Evolutionary conservation across 2,797 vertebrate species (phyloP).

Genomic region (Lerista edwardsae): DNA sequence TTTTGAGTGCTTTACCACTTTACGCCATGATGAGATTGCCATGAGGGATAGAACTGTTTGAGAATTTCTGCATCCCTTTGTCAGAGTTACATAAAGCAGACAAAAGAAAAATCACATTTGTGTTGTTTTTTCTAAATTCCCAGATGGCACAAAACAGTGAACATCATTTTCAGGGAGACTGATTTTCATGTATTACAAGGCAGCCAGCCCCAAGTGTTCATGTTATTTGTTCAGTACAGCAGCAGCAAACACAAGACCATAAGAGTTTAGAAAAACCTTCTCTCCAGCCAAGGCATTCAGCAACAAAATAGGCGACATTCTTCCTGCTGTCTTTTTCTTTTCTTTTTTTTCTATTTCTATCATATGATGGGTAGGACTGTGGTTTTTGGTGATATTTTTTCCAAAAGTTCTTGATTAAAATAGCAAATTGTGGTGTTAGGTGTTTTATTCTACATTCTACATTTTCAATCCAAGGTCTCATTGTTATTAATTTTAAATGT

Average conservation of each 20-base stretch:
- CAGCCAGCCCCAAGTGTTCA: slow-evolving; percentile 41
- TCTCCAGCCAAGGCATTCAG: slow-evolving; percentile 11
- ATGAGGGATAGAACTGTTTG: slow-evolving; percentile 41
- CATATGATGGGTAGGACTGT: too few relatives aligned
- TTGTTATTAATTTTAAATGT: too few relatives aligned
- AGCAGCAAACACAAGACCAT: slow-evolving; percentile 4
- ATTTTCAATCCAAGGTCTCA: too few relatives aligned
- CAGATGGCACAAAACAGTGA: slow-evolving; percentile 53
- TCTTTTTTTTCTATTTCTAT: too few relatives aligned
- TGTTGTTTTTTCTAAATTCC: slow-evolving; percentile 56
- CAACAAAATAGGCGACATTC: not conserved
- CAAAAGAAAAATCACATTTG: slow-evolving; percentile 33
- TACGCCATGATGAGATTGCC: slow-evolving; percentile 36
- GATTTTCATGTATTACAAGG: slow-evolving; percentile 46
- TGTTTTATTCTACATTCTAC: too few relatives aligned
- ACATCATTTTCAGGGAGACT: slow-evolving; percentile 61
- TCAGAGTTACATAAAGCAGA: slow-evolving; percentile 51
- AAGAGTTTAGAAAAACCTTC: slow-evolving; percentile 8
- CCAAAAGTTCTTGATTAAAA: too few relatives aligned
- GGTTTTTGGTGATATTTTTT: too few relatives aligned
- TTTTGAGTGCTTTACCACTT: slow-evolving; percentile 56
- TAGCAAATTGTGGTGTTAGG: too few relatives aligned
- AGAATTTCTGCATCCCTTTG: slow-evolving; percentile 56
- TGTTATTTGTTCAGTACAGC: slow-evolving; percentile 25
- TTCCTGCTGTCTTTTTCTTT: too few relatives aligned